These are phyloP conservation scores for Xestia rhomboidea DNA, from an alignment of 2,888 invertebrate species.

Conservation along the genomic window DNA sequence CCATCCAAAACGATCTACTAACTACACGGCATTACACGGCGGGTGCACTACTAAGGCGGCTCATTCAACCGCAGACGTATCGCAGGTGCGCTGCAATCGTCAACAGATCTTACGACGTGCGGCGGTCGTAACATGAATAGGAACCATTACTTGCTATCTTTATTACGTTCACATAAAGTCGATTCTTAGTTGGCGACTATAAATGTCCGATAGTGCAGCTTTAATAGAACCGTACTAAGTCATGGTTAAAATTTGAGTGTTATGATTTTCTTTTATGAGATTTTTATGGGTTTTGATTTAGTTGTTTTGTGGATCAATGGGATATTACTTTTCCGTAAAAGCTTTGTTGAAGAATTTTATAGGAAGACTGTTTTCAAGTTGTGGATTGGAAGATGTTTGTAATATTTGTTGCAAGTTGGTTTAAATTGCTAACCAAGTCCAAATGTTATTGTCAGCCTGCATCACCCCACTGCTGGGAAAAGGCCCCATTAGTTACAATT, in stretches of 20 bases:
- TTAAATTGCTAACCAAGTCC: not conserved
- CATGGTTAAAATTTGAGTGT: slow-evolving; percentile 54
- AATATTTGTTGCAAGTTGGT: not conserved
- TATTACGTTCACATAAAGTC: slow-evolving; percentile 67
- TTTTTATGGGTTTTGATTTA: slow-evolving; percentile 35
- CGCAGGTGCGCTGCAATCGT: slow-evolving; percentile 65
- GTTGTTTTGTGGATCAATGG: slow-evolving; percentile 28
- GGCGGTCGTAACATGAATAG: slow-evolving; percentile 60
- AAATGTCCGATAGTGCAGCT: slow-evolving; percentile 54
- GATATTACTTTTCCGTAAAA: slow-evolving; percentile 1
- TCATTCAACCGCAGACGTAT: slow-evolving; percentile 58
- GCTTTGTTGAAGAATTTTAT: not conserved
- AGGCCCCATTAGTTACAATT: not conserved
- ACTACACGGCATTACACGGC: slow-evolving; percentile 17
- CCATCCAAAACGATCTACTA: slow-evolving; percentile 7
- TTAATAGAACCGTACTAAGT: slow-evolving; percentile 48
- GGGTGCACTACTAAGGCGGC: slow-evolving; percentile 49
- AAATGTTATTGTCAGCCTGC: not conserved
- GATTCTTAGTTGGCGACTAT: slow-evolving; percentile 59
- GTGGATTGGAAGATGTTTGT: not conserved
- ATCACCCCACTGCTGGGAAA: not conserved
- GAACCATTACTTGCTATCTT: slow-evolving; percentile 69
- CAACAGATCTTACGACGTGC: slow-evolving; percentile 65
- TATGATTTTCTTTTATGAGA: slow-evolving; percentile 31
- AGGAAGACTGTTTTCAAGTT: not conserved